A percentile compares a stretch with the other conserved stretches of the same genome.
These are phyloP conservation scores for Rhadina sibilatrix DNA, from an alignment of 2,113 vertebrate genomes.

Conservation along the genomic window DNA sequence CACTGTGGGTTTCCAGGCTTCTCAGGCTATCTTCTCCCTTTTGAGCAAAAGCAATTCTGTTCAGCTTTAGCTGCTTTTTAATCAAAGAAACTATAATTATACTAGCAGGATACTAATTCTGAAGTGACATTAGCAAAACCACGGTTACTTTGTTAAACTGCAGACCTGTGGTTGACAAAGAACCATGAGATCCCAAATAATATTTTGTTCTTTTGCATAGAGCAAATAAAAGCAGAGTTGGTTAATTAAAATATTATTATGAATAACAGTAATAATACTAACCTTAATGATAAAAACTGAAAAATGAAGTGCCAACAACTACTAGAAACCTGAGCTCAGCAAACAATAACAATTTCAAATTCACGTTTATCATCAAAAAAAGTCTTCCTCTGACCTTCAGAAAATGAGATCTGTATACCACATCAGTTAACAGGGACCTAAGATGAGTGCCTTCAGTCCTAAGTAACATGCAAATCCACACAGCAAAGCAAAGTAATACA, in stretches of 20 bases:
- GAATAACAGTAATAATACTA: neutral
- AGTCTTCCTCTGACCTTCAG: slow-evolving; percentile 68
- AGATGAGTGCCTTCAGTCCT: neutral
- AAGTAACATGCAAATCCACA: slow-evolving; percentile 10
- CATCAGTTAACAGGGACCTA: neutral
- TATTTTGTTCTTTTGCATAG: neutral
- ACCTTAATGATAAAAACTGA: neutral
- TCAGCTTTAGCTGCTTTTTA: slow-evolving; percentile 41
- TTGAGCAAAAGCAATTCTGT: neutral
- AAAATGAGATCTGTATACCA: neutral
- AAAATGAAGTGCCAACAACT: neutral
- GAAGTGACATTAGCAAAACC: slow-evolving; percentile 42
- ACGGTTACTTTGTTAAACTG: slow-evolving; percentile 21
- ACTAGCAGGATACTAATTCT: slow-evolving; percentile 47
- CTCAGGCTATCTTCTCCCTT: neutral
- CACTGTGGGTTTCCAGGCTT: neutral
- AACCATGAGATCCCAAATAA: neutral
- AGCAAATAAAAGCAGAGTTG: neutral
- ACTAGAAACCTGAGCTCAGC: neutral
- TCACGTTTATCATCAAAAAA: slow-evolving; percentile 17
- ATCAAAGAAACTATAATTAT: slow-evolving; percentile 58
- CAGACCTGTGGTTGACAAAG: slow-evolving; percentile 10
- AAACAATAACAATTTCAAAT: neutral
- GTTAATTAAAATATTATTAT: neutral
- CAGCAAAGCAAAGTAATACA: neutral